Base-by-base conservation (phyloP, 2,113 vertebrate genomes). In the Falco punctatus region DNA sequence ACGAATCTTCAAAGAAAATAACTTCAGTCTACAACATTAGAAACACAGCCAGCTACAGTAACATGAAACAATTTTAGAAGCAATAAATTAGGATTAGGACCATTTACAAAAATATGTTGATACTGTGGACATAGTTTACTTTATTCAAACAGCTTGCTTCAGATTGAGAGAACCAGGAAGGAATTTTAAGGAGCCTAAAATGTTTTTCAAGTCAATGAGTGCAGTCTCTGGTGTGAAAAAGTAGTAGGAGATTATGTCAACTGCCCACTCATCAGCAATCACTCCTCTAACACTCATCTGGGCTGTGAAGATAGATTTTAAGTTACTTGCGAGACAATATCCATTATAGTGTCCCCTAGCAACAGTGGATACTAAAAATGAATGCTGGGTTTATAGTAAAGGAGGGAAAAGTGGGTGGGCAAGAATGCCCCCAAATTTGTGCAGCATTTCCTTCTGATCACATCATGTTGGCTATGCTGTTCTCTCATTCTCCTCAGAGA, bases 61-160 rank as follows among this genome's bases (percentile, higher is more conserved):
- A 94, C 78, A 62, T 59, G 64, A 97, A 97, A 97, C 77, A 92
- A 97, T 95, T 97, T 97, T 86, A 97, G 95, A 97, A 96, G 94
- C 84, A 96, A 97, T 97, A 97, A 97, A 98, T 97, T 96, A 97
- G 91, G 80, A 95, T 96, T 88, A 92, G 82, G 73, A 89, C n/a
- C 10, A 2, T 98, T 98, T 96, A 95, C 67, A 88, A 91, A 98
- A 98, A 97, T 98, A 97, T 98, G 98, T 98, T 98, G 84, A 94
- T 97, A 96, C 64, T 66, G 80, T 75, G 87, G 40, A 95, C 86
- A 72, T 38, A 88, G 88, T 94, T 96, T 95, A 94, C 82, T 96
- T 93, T 95, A 90, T 97, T 96, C 89, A 96, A 97, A 96, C 57
- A 59, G 42, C 61, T 52, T 59, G 46, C 38, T 46, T 46, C 67